Evolutionary conservation across 2,888 invertebrate genomes (phyloP).

Genomic region (Microdon myrmicae): DNA sequence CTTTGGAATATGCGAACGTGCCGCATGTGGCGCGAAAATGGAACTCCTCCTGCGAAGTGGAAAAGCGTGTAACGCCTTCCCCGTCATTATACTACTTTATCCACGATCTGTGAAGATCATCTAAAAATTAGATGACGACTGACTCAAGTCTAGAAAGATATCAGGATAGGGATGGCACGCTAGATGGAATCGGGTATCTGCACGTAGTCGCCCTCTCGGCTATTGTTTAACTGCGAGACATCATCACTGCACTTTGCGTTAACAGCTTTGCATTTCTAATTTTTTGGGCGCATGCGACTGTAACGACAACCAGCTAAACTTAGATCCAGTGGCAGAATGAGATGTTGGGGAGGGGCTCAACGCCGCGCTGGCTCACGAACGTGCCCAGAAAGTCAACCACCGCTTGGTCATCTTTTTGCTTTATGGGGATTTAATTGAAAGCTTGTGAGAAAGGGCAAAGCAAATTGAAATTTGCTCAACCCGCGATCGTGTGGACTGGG

Average conservation of each 20-base stretch:
- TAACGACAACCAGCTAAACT: slow-evolving; percentile 29
- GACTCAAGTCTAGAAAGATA: too few relatives aligned
- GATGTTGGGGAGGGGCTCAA: slow-evolving; percentile 21
- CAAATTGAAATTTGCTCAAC: slow-evolving; percentile 7
- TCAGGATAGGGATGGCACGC: slow-evolving; percentile 5
- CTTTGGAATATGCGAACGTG: slow-evolving; percentile 13
- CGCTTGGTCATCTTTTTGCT: slow-evolving; percentile 49
- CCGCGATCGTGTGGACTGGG: not conserved
- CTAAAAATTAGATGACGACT: slow-evolving; percentile 46
- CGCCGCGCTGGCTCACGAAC: slow-evolving; percentile 34
- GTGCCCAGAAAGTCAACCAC: slow-evolving; percentile 48
- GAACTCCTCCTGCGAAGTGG: slow-evolving; percentile 34
- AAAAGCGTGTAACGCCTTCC: slow-evolving; percentile 57
- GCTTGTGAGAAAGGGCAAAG: slow-evolving; percentile 41
- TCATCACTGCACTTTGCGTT: slow-evolving; percentile 34
- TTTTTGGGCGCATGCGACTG: slow-evolving; percentile 51
- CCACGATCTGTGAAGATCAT: slow-evolving; percentile 51
- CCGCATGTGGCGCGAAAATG: not conserved
- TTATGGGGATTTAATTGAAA: slow-evolving; percentile 50
- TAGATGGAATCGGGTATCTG: too few relatives aligned
- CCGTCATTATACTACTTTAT: slow-evolving; percentile 54
- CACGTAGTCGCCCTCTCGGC: slow-evolving; percentile 47
- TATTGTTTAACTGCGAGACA: slow-evolving; percentile 47
- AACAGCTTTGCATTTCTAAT: slow-evolving; percentile 44
- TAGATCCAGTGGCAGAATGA: slow-evolving; percentile 40